Percentiles rank a stretch among this genome's conserved stretches.
phyloP scores from a whole-genome alignment of 1,140 invertebrate genomes.

The Nephila pilipes region DNA sequence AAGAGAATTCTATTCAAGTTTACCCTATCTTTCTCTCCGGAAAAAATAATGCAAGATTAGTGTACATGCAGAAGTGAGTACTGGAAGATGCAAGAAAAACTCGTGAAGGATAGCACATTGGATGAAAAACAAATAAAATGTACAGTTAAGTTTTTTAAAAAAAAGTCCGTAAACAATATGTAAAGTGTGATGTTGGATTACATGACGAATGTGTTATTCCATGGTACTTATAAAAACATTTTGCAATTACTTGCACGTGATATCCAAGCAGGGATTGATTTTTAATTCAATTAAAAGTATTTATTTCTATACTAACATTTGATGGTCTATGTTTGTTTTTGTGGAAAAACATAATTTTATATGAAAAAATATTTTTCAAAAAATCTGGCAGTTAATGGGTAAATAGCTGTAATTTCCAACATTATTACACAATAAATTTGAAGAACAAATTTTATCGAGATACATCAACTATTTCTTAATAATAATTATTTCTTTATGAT shows the following conservation, averaged over 20 bases:
- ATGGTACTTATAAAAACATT: not conserved
- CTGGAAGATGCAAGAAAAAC: not conserved
- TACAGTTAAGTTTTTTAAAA: not conserved
- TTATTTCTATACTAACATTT: not conserved
- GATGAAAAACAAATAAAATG: not conserved
- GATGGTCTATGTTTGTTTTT: not conserved
- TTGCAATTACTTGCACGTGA: not conserved
- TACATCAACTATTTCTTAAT: too few relatives aligned
- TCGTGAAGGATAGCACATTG: not conserved
- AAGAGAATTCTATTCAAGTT: too few relatives aligned
- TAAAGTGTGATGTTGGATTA: too few relatives aligned
- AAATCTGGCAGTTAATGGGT: conserved; percentile 64
- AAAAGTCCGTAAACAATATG: not conserved
- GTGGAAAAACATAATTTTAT: not conserved
- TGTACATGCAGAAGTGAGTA: not conserved
- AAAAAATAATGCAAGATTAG: not conserved
- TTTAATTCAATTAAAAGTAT: not conserved
- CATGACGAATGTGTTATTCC: not conserved
- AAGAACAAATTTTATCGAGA: too few relatives aligned
- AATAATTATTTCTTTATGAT: too few relatives aligned
- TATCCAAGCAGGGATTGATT: not conserved
- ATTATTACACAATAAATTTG: too few relatives aligned
- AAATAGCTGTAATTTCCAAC: too few relatives aligned
- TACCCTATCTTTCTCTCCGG: not conserved
- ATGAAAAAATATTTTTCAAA: conserved; percentile 31